phyloP scores from a whole-genome alignment of 1,140 invertebrate species.

The Leptinotarsa lineolata region DNA sequence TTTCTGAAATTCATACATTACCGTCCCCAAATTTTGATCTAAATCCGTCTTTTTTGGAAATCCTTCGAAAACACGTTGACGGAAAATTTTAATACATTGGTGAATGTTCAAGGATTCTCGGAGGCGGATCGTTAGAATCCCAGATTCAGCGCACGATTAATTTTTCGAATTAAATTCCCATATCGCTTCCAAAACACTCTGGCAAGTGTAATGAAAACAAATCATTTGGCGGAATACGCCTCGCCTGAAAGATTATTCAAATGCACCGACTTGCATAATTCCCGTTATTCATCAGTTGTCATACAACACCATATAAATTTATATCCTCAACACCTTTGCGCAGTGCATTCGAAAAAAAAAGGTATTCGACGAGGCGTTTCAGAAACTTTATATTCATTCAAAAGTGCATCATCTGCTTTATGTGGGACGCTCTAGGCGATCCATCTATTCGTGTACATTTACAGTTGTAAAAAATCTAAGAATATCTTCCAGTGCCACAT shows the following conservation, averaged over 20 bases:
- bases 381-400: constrained; percentile 3
- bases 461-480: constrained; percentile 8
- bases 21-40: no score
- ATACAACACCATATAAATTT: neutral
- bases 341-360: neutral
- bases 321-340: constrained; percentile 4
- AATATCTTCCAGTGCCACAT: neutral
- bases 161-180: no score
- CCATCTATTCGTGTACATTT: constrained; percentile 1
- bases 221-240: neutral
- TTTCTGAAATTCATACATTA: no score
- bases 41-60: no score
- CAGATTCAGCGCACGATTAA: no score
- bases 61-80: no score
- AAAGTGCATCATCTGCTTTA: constrained; percentile 6
- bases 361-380: constrained; percentile 2
- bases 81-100: no score
- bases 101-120: no score
- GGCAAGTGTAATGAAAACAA: neutral
- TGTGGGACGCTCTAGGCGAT: constrained; percentile 7
- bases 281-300: neutral
- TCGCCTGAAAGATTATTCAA: neutral
- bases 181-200: no score
- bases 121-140: no score
- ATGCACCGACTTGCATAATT: neutral